Evolutionary conservation across 2,797 vertebrate genomes (phyloP), one percentile per base, ranked within the genome.

Genomic region (Halcyon leucocephala): DNA sequence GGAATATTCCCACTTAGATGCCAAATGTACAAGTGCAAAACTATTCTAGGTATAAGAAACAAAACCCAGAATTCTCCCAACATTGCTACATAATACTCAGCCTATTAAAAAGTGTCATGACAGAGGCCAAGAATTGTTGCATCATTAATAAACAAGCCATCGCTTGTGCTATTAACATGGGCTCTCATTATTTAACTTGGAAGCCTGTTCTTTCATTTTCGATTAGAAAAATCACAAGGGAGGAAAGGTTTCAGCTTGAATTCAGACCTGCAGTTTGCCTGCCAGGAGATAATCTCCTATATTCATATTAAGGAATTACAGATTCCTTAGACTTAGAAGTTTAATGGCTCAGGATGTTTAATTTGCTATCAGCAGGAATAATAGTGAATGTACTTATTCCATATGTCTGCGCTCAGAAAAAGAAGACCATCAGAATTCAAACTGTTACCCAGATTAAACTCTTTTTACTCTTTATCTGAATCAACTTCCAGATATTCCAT

Each of bases 401-500:
- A 20, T 39, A 35, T 17, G 22, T 37, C 58, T 89, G 39, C 51
- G 73, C 73, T 58, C 1, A 0, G 42, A 25, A 65, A 71, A 90
- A 69, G 12, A 33, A 64, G 31, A 85, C 3, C 7, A 66, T 79
- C 76, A 64, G 54, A 55, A 96, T 82, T 94, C 58, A 82, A 82
- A 82, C 20, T 60, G 39, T 74, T 70, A 66, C 7, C 66, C 48
- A 72, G 69, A 91, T 89, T 73, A 83, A 84, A 71, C 86, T 85
- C 4, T 61, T 87, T 80, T 61, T 72, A 18, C 51, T 85, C 89
- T 67, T 73, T 51, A 42, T 92, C n/a, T 83, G 55, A 81, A 57
- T 72, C 17, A 76, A 58, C 51, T 70, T 93, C 35, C 57, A 91
- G 60, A 82, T 95, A 89, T 81, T 81, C 65, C 77, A 89, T 94